Base-by-base conservation (phyloP, 2,113 vertebrate species). In the Epinephelus fuscoguttatus region DNA sequence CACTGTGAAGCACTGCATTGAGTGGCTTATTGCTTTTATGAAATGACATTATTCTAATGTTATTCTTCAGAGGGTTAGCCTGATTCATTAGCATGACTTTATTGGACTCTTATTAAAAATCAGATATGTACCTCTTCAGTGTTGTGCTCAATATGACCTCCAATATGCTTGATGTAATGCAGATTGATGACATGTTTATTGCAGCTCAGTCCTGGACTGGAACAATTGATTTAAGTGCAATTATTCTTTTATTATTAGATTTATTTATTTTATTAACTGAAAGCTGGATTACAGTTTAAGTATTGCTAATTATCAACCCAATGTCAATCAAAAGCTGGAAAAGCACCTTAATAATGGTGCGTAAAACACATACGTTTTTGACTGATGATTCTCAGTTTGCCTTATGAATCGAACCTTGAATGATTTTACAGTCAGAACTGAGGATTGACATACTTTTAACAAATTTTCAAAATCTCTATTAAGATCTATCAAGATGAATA, bases 11-110 rank as follows among this genome's bases (percentile, higher is more conserved):
- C 82, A 81, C 86, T 37, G 77, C 70, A 33, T 55, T n/a, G 85
- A 92, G 86, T 84, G 89, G 84, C 74, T 89, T 85, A 86, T 86
- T 88, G 81, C 79, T 77, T 90, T 86, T 81, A 84, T 72, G 53
- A 90, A 89, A 87, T 75, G 69, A 76, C 84, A 82, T 85, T 90
- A 83, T 82, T 82, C 71, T 84, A 88, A 90, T 89, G 81, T 70
- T 83, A 78, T 88, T 86, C 88, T 75, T 87, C 84, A 84, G 80
- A 79, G 67, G 68, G 52, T 81, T 69, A 70, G 78, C 71, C 84
- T 73, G 72, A 80, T 89, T 86, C 70, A 85, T 87, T 78, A 88
- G 55, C 27, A 18, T 27, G 77, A 49, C 76, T 84, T 82, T 59
- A 85, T 74, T 23, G 77, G 77, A 84, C 75, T 78, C 55, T 85